These are phyloP conservation scores for Chrysocyon brachyurus DNA, from an alignment of 2,797 vertebrate species.

Conservation along the genomic window DNA sequence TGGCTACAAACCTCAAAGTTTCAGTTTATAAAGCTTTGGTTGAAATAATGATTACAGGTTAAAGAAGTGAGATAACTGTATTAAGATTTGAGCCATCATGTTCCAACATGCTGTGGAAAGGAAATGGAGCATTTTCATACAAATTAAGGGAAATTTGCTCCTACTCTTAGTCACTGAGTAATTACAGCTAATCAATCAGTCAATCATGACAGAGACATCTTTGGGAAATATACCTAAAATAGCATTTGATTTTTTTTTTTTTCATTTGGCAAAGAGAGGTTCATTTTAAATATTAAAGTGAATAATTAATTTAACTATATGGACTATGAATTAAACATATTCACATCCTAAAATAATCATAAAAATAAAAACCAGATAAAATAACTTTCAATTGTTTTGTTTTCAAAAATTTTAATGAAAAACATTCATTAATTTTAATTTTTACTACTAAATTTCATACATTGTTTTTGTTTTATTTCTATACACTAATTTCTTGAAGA, in stretches of 20 bases:
- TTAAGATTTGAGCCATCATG: conserved; percentile 4
- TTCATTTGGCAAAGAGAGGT: not conserved
- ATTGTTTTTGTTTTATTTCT: not conserved
- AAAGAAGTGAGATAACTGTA: not conserved
- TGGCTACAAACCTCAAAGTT: not conserved
- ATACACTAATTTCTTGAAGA: not conserved
- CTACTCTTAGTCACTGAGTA: not conserved
- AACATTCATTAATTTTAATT: not conserved
- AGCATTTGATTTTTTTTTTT: not conserved
- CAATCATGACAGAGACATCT: not conserved
- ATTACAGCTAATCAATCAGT: not conserved
- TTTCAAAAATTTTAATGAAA: not conserved
- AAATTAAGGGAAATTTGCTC: conserved; percentile 10
- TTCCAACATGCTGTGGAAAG: not conserved
- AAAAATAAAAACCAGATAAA: not conserved
- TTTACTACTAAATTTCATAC: not conserved
- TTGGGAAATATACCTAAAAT: not conserved
- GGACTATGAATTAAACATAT: not conserved
- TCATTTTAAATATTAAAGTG: not conserved
- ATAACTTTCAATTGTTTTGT: not conserved
- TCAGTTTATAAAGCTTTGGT: not conserved
- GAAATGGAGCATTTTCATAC: not conserved
- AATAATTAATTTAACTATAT: conserved; percentile 44
- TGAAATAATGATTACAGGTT: not conserved
- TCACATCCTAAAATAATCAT: not conserved